Evolutionary conservation across 2,797 vertebrate species (phyloP).

Genomic region (Trachurus trachurus): DNA sequence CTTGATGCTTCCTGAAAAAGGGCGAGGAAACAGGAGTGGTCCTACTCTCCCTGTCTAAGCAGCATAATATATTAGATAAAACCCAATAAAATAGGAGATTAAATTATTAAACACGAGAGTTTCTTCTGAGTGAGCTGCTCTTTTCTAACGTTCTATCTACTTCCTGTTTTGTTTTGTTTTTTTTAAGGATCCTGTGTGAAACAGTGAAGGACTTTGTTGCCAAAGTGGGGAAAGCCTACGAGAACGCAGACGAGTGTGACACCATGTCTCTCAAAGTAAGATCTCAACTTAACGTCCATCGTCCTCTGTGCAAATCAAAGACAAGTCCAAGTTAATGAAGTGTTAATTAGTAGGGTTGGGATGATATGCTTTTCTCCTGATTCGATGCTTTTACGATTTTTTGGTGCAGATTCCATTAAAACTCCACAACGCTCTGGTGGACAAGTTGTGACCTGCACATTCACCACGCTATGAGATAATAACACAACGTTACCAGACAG

Average conservation of each 20-base stretch:
- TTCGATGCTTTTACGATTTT: too few species aligned
- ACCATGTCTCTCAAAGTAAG: conserved; percentile 95
- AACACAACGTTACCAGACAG: too few species aligned
- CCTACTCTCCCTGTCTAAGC: too few species aligned
- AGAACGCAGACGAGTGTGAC: conserved; percentile 92
- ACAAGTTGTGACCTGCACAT: too few species aligned
- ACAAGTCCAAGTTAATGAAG: background rate
- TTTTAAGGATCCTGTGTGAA: conserved; percentile 95
- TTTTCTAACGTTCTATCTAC: background rate
- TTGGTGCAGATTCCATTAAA: too few species aligned
- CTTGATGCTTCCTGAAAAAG: too few species aligned
- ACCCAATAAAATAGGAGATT: background rate
- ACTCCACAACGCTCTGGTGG: too few species aligned
- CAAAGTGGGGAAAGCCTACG: conserved; percentile 96
- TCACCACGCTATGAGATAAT: too few species aligned
- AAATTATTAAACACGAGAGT: background rate
- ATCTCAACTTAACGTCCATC: background rate
- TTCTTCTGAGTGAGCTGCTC: too few species aligned
- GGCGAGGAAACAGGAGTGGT: too few species aligned
- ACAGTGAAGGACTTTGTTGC: conserved; percentile 98
- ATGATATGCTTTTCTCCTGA: too few species aligned
- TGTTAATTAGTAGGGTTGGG: too few species aligned
- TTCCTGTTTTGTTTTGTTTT: background rate
- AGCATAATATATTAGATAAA: background rate
- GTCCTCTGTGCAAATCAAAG: background rate